Percentiles rank a stretch among this genome's conserved stretches.
These are phyloP conservation scores for Argyrosomus regius DNA, from an alignment of 2,797 vertebrate species.

Conservation along the genomic window DNA sequence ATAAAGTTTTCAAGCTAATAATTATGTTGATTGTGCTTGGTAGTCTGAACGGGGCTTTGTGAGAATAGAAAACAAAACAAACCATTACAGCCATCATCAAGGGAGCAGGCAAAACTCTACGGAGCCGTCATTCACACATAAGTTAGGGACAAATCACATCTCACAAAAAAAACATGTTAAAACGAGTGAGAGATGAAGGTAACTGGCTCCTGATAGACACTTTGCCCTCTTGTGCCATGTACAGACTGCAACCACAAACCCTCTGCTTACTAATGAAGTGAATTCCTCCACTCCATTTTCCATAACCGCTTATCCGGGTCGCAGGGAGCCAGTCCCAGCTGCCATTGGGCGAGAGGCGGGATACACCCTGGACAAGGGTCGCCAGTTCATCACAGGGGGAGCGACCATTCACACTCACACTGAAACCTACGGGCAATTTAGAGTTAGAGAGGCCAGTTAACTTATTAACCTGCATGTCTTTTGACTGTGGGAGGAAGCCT, in stretches of 20 bases:
- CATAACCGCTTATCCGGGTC: too few species aligned
- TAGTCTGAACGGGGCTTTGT: conserved; percentile 51
- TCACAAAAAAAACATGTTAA: neutral
- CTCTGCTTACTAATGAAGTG: neutral
- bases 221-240: neutral
- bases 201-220: neutral
- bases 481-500: too few species aligned
- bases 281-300: neutral
- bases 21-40: conserved; percentile 70
- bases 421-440: too few species aligned
- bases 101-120: conserved; percentile 26
- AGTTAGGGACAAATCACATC: conserved; percentile 21
- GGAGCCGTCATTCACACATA: conserved; percentile 20
- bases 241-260: neutral
- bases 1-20: conserved; percentile 70
- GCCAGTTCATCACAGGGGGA: too few species aligned
- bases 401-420: too few species aligned
- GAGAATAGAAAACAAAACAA: conserved; percentile 56
- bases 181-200: conserved; percentile 4
- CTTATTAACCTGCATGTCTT: too few species aligned
- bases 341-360: too few species aligned
- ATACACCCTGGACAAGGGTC: too few species aligned
- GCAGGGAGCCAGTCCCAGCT: too few species aligned
- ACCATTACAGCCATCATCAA: conserved; percentile 21
- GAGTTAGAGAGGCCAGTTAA: too few species aligned